Conservation (phyloP, 2,113 vertebrate species). For the Stercorarius parasiticus region DNA sequence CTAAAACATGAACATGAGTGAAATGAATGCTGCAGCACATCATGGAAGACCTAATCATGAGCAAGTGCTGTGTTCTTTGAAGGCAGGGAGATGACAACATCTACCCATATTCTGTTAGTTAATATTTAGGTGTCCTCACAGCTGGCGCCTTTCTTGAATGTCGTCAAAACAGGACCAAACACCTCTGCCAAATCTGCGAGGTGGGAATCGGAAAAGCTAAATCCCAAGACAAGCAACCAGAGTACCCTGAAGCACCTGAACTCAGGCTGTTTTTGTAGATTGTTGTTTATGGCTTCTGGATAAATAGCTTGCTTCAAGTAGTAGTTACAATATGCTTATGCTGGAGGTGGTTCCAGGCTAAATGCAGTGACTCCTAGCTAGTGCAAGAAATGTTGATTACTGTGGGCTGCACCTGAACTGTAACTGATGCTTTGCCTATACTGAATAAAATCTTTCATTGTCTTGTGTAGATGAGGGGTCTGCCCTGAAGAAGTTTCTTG, state of each 20-base stretch:
- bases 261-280: neutral
- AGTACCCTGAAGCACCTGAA: neutral
- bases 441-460: neutral
- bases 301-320: neutral
- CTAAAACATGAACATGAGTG: neutral
- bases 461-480: slow-evolving; percentile 80
- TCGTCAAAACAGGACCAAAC: neutral
- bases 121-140: neutral
- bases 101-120: neutral
- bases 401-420: neutral
- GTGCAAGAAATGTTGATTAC: neutral
- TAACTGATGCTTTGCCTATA: neutral
- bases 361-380: neutral
- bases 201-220: neutral
- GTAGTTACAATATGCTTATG: neutral
- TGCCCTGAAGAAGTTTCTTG: slow-evolving; percentile 89
- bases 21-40: neutral
- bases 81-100: neutral
- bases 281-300: neutral
- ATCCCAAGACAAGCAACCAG: neutral
- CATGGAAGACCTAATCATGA: neutral
- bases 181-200: neutral
- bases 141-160: neutral
- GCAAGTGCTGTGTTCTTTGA: neutral
- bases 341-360: neutral